Evolutionary conservation across 2,888 invertebrate genomes (phyloP), one percentile per base, ranked within the genome.

Genomic region (Caenorhabditis imperialis): DNA sequence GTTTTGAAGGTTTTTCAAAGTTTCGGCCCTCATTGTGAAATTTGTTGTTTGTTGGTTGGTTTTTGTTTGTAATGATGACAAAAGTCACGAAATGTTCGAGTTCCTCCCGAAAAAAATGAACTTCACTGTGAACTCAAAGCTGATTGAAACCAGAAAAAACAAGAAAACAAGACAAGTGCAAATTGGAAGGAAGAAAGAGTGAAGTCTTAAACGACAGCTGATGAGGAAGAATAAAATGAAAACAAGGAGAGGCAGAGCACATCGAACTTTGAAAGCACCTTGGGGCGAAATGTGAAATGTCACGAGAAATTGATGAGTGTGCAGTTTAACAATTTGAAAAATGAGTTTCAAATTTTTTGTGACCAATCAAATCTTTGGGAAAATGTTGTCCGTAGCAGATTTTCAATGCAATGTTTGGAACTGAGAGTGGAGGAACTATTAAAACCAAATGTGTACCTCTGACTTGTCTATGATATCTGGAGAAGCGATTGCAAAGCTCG

Each of bases 381-480:
- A n/a, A n/a, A n/a, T n/a, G n/a, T n/a, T n/a, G n/a, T n/a, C n/a
- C n/a, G n/a, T n/a, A n/a, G n/a, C n/a, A n/a, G n/a, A n/a, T n/a
- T n/a, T n/a, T n/a, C n/a, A n/a, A n/a, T n/a, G n/a, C n/a, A n/a
- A n/a, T n/a, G n/a, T n/a, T n/a, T n/a, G n/a, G n/a, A n/a, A n/a
- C n/a, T n/a, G n/a, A n/a, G n/a, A n/a, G n/a, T n/a, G n/a, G n/a
- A n/a, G n/a, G n/a, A n/a, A n/a, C n/a, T n/a, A n/a, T n/a, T n/a
- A n/a, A n/a, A n/a, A n/a, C n/a, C n/a, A n/a, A n/a, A n/a, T n/a
- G n/a, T n/a, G 30, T 58, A 74, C 74, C 74, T 74, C 74, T 61
- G 22, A 74, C 69, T 62, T 58, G 67, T 14, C 74, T 55, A 51
- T 74, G 67, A 57, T 74, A 74, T 50, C 74, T 60, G 16, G 30